Conservation (phyloP, 2,113 vertebrate species). For the Platichthys stellatus region DNA sequence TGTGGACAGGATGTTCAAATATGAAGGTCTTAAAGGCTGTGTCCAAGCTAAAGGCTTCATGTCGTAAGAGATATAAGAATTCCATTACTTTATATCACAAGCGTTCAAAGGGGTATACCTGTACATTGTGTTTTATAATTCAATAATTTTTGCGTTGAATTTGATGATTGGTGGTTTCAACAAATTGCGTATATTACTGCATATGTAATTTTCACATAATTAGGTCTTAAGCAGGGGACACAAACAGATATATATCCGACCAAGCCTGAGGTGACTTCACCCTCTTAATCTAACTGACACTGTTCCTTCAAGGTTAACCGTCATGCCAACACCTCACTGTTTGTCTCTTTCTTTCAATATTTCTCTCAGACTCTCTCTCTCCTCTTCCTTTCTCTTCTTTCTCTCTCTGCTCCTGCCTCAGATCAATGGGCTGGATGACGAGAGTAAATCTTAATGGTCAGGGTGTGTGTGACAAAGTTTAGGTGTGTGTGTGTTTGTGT, state of each 20-base stretch:
- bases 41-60: neutral
- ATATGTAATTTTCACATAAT: neutral
- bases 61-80: neutral
- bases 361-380: slow-evolving; percentile 15
- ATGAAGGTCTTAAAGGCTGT: neutral
- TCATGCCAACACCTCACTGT: slow-evolving; percentile 43
- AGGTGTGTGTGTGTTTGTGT: slow-evolving; percentile 25
- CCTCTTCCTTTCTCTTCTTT: slow-evolving; percentile 36
- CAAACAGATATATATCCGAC: slow-evolving; percentile 9
- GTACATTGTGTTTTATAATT: no score
- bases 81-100: neutral
- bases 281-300: slow-evolving; percentile 31
- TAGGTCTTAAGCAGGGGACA: slow-evolving; percentile 19
- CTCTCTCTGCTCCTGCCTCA: slow-evolving; percentile 45
- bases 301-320: slow-evolving; percentile 60
- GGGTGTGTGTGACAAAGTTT: slow-evolving; percentile 58
- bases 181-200: no score
- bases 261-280: slow-evolving; percentile 41
- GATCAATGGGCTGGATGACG: slow-evolving; percentile 71
- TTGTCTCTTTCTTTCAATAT: slow-evolving; percentile 5
- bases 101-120: no score
- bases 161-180: neutral
- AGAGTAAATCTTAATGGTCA: slow-evolving; percentile 72
- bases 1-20: neutral
- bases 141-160: neutral